Percentiles rank a stretch among this genome's conserved stretches.
phyloP scores from a whole-genome alignment of 2,888 invertebrate species.

The Ypsolopha scabrella region DNA sequence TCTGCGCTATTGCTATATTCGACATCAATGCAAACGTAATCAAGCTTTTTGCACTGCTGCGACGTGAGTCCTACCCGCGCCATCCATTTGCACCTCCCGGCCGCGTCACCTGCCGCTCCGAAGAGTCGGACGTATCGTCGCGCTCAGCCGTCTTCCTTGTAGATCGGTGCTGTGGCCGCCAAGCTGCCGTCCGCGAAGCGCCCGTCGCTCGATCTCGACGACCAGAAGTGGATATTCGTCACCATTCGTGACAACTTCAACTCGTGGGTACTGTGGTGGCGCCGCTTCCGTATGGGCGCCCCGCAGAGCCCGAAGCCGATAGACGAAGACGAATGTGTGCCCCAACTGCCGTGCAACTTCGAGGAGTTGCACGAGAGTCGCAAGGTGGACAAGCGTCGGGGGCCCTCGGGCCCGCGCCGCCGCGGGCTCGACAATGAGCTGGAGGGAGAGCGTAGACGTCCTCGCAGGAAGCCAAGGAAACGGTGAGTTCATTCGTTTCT shows the following conservation, averaged over 20 bases:
- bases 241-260: slow-evolving; percentile 64
- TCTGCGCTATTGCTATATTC: no score
- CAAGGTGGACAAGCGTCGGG: slow-evolving; percentile 40
- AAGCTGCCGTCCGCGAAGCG: slow-evolving; percentile 22
- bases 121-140: not conserved
- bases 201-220: slow-evolving; percentile 13
- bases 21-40: no score
- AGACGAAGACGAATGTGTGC: slow-evolving; percentile 52
- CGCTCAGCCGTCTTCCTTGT: not conserved
- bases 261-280: slow-evolving; percentile 67
- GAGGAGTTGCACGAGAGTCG: slow-evolving; percentile 33
- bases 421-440: slow-evolving; percentile 48
- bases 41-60: no score
- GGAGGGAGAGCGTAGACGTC: slow-evolving; percentile 49
- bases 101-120: not conserved
- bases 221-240: slow-evolving; percentile 15
- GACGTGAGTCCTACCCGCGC: no score
- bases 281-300: slow-evolving; percentile 65
- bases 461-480: slow-evolving; percentile 38
- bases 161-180: slow-evolving; percentile 18
- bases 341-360: slow-evolving; percentile 27
- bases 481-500: slow-evolving; percentile 27
- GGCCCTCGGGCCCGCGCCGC: slow-evolving; percentile 32
- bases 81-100: not conserved
- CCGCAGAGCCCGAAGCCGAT: slow-evolving; percentile 60